A percentile compares a stretch with the other conserved stretches of the same genome.
Evolutionary conservation across 2,797 vertebrate species (phyloP).

Genomic region (Yasuhikotakia modesta): DNA sequence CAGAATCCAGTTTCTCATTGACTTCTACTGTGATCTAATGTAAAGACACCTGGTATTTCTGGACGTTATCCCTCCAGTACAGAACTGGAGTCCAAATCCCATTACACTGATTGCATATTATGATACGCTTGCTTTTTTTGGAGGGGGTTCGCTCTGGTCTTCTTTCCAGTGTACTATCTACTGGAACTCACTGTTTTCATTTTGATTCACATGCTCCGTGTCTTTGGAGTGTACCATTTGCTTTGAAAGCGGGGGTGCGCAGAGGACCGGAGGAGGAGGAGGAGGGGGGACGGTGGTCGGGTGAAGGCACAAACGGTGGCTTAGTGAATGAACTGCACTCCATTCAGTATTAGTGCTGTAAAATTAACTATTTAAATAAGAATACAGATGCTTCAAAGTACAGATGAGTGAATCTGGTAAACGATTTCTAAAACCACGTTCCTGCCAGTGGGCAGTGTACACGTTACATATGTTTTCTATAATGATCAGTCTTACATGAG

Average conservation of each 20-base stretch:
- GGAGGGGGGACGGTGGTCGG: no score
- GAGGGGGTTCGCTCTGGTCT: neutral
- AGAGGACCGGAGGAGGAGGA: no score
- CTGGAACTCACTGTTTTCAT: conserved; percentile 38
- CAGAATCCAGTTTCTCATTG: neutral
- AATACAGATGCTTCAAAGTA: no score
- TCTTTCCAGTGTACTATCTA: no score
- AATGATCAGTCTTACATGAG: neutral
- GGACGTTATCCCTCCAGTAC: neutral
- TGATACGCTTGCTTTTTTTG: neutral
- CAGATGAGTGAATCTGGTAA: neutral
- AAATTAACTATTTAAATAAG: neutral
- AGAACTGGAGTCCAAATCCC: neutral
- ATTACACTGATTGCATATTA: neutral
- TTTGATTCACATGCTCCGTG: conserved; percentile 42
- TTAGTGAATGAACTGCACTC: conserved; percentile 10
- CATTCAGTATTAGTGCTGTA: neutral
- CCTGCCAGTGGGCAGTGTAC: neutral
- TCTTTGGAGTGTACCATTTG: conserved; percentile 58
- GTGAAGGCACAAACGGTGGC: neutral
- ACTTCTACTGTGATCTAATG: conserved; percentile 19
- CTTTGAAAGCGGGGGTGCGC: conserved; percentile 1
- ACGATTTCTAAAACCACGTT: neutral
- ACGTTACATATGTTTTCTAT: neutral
- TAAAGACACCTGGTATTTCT: no score